Evolutionary conservation across 1,140 invertebrate species (phyloP).

Genomic region (Zaprionus kolodkinae): DNA sequence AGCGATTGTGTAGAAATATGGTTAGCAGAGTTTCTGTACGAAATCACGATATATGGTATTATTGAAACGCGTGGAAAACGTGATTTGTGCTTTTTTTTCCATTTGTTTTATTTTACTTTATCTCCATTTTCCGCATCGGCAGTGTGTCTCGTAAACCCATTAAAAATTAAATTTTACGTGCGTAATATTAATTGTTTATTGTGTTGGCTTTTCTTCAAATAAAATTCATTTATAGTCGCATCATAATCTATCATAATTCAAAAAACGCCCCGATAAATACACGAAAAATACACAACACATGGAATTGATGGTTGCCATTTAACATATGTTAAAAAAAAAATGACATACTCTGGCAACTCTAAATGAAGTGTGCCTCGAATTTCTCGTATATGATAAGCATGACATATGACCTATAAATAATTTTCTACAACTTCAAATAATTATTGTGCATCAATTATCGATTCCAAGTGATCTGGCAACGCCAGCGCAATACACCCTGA

Average conservation of each 20-base stretch:
- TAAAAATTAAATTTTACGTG: not conserved
- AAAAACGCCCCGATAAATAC: not conserved
- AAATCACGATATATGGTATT: constrained; percentile 49
- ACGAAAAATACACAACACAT: not conserved
- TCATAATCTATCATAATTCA: not conserved
- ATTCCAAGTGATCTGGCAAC: constrained; percentile 52
- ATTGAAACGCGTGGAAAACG: constrained; percentile 55
- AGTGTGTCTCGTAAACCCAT: not conserved
- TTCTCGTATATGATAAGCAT: constrained; percentile 23
- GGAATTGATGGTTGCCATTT: not conserved
- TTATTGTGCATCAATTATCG: constrained; percentile 21
- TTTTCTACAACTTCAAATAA: constrained; percentile 5
- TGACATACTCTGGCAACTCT: not conserved
- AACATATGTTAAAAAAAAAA: not conserved
- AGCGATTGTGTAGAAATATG: constrained; percentile 7
- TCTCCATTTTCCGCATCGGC: no score
- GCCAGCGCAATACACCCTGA: constrained; percentile 11
- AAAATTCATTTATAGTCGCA: not conserved
- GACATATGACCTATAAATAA: not conserved
- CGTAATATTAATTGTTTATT: not conserved
- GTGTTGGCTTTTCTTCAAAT: not conserved
- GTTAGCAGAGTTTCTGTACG: constrained; percentile 10
- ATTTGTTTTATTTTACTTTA: constrained; percentile 37
- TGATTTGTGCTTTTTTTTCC: constrained; percentile 60
- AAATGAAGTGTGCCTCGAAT: not conserved